Percentiles rank a stretch among this genome's conserved stretches.
phyloP scores from a whole-genome alignment of 2,888 invertebrate species.

The Nephrotoma flavescens region DNA sequence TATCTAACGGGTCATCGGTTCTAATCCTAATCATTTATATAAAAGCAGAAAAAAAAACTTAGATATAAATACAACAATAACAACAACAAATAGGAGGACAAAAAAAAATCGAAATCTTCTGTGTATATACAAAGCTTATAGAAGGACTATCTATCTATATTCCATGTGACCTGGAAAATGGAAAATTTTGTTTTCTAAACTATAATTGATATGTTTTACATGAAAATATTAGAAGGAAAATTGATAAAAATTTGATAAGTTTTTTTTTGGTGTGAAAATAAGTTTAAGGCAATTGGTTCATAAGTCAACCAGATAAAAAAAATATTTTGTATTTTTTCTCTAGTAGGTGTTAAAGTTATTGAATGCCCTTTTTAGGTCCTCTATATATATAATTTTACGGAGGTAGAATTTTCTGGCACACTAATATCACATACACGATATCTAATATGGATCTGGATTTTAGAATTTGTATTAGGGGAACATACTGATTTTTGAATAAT shows the following conservation, averaged over 20 bases:
- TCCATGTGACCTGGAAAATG: not conserved
- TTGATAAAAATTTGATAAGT: not conserved
- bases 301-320: not conserved
- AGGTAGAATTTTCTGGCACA: not conserved
- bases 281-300: not conserved
- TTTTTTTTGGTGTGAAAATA: not conserved
- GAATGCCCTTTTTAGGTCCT: not conserved
- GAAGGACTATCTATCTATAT: not conserved
- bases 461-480: too few species aligned
- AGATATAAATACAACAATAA: not conserved
- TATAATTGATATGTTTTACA: not conserved
- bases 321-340: not conserved
- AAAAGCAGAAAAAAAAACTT: not conserved
- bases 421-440: not conserved
- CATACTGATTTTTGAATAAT: too few species aligned
- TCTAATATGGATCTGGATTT: too few species aligned
- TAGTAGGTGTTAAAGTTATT: not conserved
- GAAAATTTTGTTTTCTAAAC: not conserved
- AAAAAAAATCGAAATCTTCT: not conserved
- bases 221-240: not conserved
- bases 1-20: constrained; percentile 3
- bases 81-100: not conserved
- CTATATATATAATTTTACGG: not conserved
- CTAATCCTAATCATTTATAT: constrained; percentile 3
- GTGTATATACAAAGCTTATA: not conserved